A percentile compares a stretch with the other conserved stretches of the same genome.
phyloP scores from a whole-genome alignment of 2,797 vertebrate genomes.

The Muscicapa striata region DNA sequence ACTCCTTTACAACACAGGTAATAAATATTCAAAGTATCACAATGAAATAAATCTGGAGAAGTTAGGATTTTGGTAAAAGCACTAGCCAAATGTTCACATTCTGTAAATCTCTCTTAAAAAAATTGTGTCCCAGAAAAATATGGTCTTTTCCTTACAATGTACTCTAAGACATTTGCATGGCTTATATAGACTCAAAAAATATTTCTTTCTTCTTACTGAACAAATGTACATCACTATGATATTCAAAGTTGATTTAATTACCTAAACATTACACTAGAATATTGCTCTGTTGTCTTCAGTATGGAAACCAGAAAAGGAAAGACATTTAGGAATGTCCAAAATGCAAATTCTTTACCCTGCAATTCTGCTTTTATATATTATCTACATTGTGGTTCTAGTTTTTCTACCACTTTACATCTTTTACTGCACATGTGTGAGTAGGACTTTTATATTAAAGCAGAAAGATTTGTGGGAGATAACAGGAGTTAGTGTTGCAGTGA shows the following conservation, averaged over 20 bases:
- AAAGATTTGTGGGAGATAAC: not conserved
- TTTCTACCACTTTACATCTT: not conserved
- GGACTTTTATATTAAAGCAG: not conserved
- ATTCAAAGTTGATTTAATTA: not conserved
- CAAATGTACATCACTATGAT: not conserved
- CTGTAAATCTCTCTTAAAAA: not conserved
- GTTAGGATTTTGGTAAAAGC: not conserved
- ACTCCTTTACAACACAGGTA: not conserved
- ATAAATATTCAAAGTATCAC: not conserved
- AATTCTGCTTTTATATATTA: not conserved
- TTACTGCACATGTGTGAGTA: fast-evolving
- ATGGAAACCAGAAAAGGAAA: not conserved
- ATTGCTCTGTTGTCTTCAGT: not conserved
- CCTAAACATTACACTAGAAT: not conserved
- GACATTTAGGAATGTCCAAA: not conserved
- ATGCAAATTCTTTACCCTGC: not conserved
- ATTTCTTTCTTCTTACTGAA: not conserved
- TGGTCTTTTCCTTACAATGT: not conserved
- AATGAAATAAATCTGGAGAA: not conserved
- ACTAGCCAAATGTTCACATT: not conserved
- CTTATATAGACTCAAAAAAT: not conserved
- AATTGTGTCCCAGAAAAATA: not conserved
- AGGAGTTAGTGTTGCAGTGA: not conserved
- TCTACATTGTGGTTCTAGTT: not conserved
- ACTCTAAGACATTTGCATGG: not conserved